Percentiles rank a stretch among this genome's conserved stretches.
These are phyloP conservation scores for Pheosia tremula DNA, from an alignment of 2,888 invertebrate species.

Conservation along the genomic window DNA sequence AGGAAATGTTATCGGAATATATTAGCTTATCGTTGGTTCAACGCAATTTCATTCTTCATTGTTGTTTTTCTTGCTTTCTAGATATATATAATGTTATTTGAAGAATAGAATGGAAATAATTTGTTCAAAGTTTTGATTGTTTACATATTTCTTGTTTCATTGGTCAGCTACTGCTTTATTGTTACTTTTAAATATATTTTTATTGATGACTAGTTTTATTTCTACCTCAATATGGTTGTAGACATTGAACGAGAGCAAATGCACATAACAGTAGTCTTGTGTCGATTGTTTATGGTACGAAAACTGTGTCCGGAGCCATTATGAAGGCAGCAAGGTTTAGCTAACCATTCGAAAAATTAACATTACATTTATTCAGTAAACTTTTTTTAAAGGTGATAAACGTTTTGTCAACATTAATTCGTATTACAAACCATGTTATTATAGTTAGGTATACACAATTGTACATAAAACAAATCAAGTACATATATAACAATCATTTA, in stretches of 20 bases:
- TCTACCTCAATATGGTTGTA: too few relatives aligned
- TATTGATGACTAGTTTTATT: too few relatives aligned
- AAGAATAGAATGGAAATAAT: neutral
- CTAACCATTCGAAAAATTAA: neutral
- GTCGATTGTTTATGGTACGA: too few relatives aligned
- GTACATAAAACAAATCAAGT: slow-evolving; percentile 30
- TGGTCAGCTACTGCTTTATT: neutral
- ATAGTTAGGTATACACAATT: slow-evolving; percentile 10
- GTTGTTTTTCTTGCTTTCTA: neutral
- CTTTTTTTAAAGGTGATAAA: slow-evolving; percentile 13
- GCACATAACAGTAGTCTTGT: too few relatives aligned
- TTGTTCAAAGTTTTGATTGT: neutral
- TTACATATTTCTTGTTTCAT: neutral
- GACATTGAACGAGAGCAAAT: too few relatives aligned
- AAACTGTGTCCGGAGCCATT: too few relatives aligned
- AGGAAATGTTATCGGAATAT: slow-evolving; percentile 32
- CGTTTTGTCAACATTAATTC: slow-evolving; percentile 27
- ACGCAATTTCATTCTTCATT: slow-evolving; percentile 19
- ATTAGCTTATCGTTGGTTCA: slow-evolving; percentile 36
- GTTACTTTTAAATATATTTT: neutral
- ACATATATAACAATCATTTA: neutral
- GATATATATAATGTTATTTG: neutral
- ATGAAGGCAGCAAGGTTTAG: too few relatives aligned
- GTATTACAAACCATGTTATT: slow-evolving; percentile 33
- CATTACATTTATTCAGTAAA: slow-evolving; percentile 14